phyloP scores from a whole-genome alignment of 2,113 vertebrate genomes.

The Pelecanus crispus region DNA sequence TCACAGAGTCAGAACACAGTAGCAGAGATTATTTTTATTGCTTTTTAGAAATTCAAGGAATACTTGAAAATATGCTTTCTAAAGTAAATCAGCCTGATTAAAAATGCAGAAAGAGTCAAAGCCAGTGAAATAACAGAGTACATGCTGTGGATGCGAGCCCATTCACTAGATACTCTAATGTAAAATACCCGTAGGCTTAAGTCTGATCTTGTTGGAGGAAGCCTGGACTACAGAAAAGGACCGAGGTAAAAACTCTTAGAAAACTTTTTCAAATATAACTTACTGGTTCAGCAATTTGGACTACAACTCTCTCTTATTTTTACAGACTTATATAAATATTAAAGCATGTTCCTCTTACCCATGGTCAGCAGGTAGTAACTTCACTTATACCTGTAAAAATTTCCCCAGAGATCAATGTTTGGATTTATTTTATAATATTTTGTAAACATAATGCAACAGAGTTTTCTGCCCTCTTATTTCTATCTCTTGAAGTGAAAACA shows the following conservation, averaged over 20 bases:
- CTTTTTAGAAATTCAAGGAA: constrained; percentile 1
- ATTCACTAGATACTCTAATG: not conserved
- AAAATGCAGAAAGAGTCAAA: not conserved
- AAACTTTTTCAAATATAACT: not conserved
- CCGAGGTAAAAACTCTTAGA: not conserved
- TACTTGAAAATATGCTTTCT: not conserved
- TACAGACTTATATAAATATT: not conserved
- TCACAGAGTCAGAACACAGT: not conserved
- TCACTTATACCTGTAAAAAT: not conserved
- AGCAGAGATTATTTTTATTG: constrained; percentile 7
- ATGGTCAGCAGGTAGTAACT: not conserved
- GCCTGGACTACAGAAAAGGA: not conserved
- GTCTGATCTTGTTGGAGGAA: not conserved
- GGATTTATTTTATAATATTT: not conserved
- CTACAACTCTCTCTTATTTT: not conserved
- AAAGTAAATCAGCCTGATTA: not conserved
- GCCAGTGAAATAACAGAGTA: not conserved
- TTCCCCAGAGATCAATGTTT: not conserved
- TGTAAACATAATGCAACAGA: not conserved
- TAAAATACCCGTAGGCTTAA: not conserved
- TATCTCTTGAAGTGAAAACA: not conserved
- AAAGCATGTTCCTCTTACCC: not conserved
- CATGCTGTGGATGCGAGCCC: not conserved
- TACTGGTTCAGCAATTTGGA: not conserved
- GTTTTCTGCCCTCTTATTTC: not conserved